Evolutionary conservation across 1,140 invertebrate genomes (phyloP).

Genomic region (Drosophila serrata): DNA sequence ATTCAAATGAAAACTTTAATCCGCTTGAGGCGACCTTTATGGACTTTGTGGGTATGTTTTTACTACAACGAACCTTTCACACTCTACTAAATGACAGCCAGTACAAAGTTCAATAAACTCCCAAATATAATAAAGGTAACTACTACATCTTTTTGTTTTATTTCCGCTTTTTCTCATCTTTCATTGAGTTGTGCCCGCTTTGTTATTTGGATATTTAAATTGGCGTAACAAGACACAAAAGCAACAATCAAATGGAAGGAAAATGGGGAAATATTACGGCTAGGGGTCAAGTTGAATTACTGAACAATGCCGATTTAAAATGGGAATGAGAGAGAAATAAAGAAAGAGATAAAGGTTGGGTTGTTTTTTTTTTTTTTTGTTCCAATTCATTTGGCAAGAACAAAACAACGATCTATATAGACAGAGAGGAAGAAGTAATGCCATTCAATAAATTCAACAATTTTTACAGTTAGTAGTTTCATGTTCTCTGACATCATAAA

Average conservation of each 20-base stretch:
- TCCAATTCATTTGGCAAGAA: constrained; percentile 77
- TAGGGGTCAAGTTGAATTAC: constrained; percentile 66
- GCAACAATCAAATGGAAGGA: constrained; percentile 41
- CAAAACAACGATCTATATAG: constrained; percentile 15
- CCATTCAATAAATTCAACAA: constrained; percentile 66
- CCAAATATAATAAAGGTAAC: constrained; percentile 10
- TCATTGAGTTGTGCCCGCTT: constrained; percentile 10
- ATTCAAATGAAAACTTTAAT: constrained; percentile 21
- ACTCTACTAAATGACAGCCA: constrained; percentile 40
- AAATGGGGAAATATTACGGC: constrained; percentile 50
- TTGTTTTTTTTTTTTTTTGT: constrained; percentile 44
- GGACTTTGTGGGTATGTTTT: constrained; percentile 5
- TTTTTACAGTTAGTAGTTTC: constrained; percentile 47
- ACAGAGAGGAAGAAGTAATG: constrained; percentile 28
- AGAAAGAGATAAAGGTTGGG: not conserved
- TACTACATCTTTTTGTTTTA: constrained; percentile 51
- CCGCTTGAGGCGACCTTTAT: not conserved
- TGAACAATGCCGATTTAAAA: constrained; percentile 53
- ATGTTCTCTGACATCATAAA: constrained; percentile 43
- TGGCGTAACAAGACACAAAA: constrained; percentile 63
- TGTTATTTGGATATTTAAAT: constrained; percentile 60
- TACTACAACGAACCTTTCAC: constrained; percentile 48
- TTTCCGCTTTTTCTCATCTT: constrained; percentile 58
- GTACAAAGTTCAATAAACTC: constrained; percentile 72
- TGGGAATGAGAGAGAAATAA: constrained; percentile 5